These are phyloP conservation scores for Seira sanloemensis DNA, from an alignment of 2,888 invertebrate species.

Conservation along the genomic window DNA sequence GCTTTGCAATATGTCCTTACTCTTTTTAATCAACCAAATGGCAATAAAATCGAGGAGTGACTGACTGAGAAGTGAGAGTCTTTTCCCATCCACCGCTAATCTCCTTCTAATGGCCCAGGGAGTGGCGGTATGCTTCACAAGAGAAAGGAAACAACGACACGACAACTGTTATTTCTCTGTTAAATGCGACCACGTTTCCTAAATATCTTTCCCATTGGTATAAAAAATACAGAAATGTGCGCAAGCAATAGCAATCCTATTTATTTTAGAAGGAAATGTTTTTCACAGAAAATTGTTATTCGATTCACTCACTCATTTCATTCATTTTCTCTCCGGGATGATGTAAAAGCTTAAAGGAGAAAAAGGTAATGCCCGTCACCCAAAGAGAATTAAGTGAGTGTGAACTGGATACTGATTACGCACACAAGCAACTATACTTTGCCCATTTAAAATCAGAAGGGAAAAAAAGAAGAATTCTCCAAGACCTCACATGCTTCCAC, in stretches of 20 bases:
- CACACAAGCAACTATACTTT: too few relatives aligned
- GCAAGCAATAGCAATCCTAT: not conserved
- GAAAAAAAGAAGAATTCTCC: constrained; percentile 22
- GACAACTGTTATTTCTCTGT: constrained; percentile 66
- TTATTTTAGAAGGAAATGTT: not conserved
- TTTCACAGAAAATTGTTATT: constrained; percentile 53
- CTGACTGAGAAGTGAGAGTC: constrained; percentile 65
- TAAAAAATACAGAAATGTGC: constrained; percentile 52
- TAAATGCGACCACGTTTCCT: constrained; percentile 64
- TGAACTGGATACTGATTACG: constrained; percentile 56
- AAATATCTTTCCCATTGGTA: constrained; percentile 66
- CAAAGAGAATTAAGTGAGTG: constrained; percentile 46
- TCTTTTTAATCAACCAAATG: constrained; percentile 73
- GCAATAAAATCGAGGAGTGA: constrained; percentile 72
- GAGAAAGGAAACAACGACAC: constrained; percentile 56
- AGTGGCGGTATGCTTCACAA: constrained; percentile 6
- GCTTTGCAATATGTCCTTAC: constrained; percentile 63
- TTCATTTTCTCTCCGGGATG: constrained; percentile 15
- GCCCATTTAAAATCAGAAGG: too few relatives aligned
- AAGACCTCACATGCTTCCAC: constrained; percentile 2
- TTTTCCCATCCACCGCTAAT: constrained; percentile 64
- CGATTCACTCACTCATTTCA: constrained; percentile 50
- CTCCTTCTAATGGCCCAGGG: constrained; percentile 62
- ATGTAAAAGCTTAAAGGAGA: constrained; percentile 16
- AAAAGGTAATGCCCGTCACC: not conserved